A percentile compares a stretch with the other conserved stretches of the same genome.
phyloP scores from a whole-genome alignment of 1,140 invertebrate species.

The Phenacoccus solenopsis region DNA sequence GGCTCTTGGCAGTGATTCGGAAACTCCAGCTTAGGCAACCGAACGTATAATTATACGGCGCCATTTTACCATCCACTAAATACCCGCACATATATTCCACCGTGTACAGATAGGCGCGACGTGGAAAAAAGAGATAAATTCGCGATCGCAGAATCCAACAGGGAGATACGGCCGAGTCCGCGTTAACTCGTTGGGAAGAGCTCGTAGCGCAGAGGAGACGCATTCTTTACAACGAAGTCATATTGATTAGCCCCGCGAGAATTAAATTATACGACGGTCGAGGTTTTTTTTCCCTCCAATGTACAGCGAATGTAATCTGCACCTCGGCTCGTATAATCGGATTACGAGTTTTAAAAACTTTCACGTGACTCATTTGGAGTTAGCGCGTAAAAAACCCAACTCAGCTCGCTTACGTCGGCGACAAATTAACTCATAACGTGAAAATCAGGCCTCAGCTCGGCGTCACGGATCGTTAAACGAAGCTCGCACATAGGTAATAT shows the following conservation, averaged over 20 bases:
- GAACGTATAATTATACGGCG: neutral
- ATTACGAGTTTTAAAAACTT: neutral
- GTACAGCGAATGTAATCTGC: neutral
- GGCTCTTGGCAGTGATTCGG: neutral
- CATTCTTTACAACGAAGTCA: slow-evolving; percentile 4
- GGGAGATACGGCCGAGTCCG: neutral
- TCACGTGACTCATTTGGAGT: neutral
- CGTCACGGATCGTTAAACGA: too few relatives aligned
- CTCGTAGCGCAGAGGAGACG: neutral
- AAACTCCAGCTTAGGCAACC: neutral
- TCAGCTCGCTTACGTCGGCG: too few relatives aligned
- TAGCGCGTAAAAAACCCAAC: too few relatives aligned
- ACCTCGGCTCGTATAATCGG: neutral
- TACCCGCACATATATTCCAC: too few relatives aligned
- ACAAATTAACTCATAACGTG: too few relatives aligned
- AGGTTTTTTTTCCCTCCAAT: neutral
- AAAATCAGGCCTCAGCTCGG: too few relatives aligned
- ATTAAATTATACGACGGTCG: slow-evolving; percentile 10
- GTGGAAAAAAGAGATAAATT: too few relatives aligned
- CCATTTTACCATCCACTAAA: neutral
- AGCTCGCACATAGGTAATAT: too few relatives aligned
- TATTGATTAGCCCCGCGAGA: slow-evolving; percentile 12
- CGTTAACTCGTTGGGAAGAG: too few relatives aligned
- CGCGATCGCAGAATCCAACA: neutral
- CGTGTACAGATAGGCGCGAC: too few relatives aligned